Base-by-base conservation (phyloP, 2,888 invertebrate genomes). In the Phorcus lineatus region DNA sequence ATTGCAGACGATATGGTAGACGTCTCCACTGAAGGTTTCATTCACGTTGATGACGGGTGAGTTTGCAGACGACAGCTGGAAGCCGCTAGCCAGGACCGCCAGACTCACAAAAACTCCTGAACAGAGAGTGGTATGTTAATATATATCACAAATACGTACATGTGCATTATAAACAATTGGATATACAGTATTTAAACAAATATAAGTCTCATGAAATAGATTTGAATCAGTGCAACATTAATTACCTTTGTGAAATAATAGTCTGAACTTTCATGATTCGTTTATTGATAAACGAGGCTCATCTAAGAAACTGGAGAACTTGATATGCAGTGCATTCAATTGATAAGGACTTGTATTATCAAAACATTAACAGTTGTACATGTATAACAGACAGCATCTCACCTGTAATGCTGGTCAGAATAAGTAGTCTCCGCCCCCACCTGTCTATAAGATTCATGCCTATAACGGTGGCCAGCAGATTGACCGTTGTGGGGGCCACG, bases 371-470 rank as follows among this genome's bases (percentile, higher is more conserved):
- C 1, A 47, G 1, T 11, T 47, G 1, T 11, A 47, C 11, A 11
- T 47, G 47, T 47, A 19, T 6, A 52, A 17, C 2, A 47, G 9
- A 16, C n/a, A n/a, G 11, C 40, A n/a, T 31, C 77, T 3, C 75
- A 93, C 94, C 93, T 86, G 83, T 77, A 11, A 85, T 67, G 81
- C 91, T 91, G 52, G 85, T 54, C 0, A 91, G 83, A 1, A 87
- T 85, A 0, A 91, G 86, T 24, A 87, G 83, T 2, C 94, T 87
- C 36, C 94, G 84, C 1, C 94, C 94, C 9, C 93, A 82, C 80
- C 89, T 91, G 81, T 94, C 94, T 2, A 94, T 94, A 19, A 94
- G 86, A 81, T 90, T 92, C 62, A 94, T 89, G 28, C 94, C 94
- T 70, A 94, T 90, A 79, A 94, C 93, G 0, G 94, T 94, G 79